Conservation (phyloP, 2,888 invertebrate genomes). For the Eueremaeus valkanovi region DNA sequence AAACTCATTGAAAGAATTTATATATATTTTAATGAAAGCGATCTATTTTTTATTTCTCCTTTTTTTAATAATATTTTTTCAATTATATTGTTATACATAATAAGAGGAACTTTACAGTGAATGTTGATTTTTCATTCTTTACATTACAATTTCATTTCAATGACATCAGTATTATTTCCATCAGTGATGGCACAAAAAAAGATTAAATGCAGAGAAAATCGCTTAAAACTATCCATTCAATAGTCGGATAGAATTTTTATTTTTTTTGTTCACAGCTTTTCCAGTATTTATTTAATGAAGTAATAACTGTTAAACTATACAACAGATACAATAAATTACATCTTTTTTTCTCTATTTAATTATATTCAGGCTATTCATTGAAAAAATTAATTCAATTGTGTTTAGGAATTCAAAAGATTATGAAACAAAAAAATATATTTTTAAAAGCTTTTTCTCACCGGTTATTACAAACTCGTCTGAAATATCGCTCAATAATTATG, state of each 20-base stretch:
- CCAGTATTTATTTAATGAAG: not conserved
- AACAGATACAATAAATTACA: constrained; percentile 25
- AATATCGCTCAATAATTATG: too few relatives aligned
- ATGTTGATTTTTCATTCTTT: constrained; percentile 25
- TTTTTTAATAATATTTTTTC: constrained; percentile 7
- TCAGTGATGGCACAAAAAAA: constrained; percentile 20
- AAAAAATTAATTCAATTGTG: too few relatives aligned
- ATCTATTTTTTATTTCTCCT: constrained; percentile 3
- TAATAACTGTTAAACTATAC: constrained; percentile 22
- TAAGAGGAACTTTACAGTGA: constrained; percentile 24
- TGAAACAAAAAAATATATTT: too few relatives aligned
- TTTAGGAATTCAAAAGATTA: too few relatives aligned
- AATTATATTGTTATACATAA: constrained; percentile 16
- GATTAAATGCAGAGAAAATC: constrained; percentile 19
- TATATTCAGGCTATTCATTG: not conserved
- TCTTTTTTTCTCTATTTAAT: not conserved
- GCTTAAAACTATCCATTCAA: not conserved
- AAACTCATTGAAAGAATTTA: constrained; percentile 3
- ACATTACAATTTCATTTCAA: constrained; percentile 17
- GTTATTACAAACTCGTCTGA: too few relatives aligned
- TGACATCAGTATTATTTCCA: constrained; percentile 18
- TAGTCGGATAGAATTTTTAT: not conserved
- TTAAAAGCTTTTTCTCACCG: too few relatives aligned
- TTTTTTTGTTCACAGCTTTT: not conserved
- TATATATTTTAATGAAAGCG: not conserved